Evolutionary conservation across 2,888 invertebrate species (phyloP), one percentile per base, ranked within the genome.

Genomic region (Archips xylosteana): DNA sequence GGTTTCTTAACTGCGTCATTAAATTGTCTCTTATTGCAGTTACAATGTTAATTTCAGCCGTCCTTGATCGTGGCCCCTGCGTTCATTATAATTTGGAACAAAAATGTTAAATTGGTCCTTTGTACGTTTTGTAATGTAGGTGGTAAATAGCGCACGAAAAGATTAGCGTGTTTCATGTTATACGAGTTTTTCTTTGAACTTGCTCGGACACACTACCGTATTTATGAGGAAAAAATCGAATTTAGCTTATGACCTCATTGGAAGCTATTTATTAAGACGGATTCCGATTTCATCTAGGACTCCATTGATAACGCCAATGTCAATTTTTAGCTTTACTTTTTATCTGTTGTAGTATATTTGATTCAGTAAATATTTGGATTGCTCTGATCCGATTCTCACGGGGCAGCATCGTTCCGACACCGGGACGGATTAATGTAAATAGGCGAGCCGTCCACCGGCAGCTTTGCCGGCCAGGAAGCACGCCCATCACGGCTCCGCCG

Each of bases 371-470:
- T 65, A 65, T 51, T 32, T 65, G 65, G 54, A 63, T 65, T 39
- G 51, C 39, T 68, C 12, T 34, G 13, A 64, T 71, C 47, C 34
- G 71, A 75, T 80, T 85, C 84, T 77, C 85, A 84, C 83, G 83
- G 77, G 75, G 68, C 70, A 77, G 60, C 60, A 32, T 54, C 54
- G 15, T 23, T 70, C 72, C 64, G 78, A 74, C 78, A 78, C 75
- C 85, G 84, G 78, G 83, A 83, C 87, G 85, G 87, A 90, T 89
- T 89, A 89, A 87, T 87, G 91, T 92, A 92, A 92, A 93, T 89
- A 92, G 88, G 87, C 84, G 83, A 78, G 82, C 77, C 80, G 82
- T 76, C 82, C 57, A 57, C 57, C 81, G 79, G 75, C 75, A 76
- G 78, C 81, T 77, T 78, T 80, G 79, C 77, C 77, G 76, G 80